A percentile compares a stretch with the other conserved stretches of the same genome.
These are phyloP conservation scores for Loxodonta africana DNA, from an alignment of 2,113 vertebrate genomes.

Conservation along the genomic window DNA sequence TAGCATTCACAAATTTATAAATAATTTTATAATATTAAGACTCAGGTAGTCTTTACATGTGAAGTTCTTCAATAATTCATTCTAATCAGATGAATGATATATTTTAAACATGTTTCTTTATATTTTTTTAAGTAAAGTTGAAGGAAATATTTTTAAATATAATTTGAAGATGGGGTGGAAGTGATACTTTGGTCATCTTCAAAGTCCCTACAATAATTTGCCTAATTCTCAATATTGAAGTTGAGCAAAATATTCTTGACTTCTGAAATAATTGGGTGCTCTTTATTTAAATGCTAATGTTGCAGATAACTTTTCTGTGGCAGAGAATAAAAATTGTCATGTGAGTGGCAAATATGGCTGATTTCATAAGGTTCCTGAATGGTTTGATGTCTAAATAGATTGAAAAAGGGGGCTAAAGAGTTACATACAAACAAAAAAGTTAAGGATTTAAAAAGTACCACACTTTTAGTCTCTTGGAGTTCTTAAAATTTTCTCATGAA, in stretches of 20 bases:
- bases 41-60: not conserved
- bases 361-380: constrained; percentile 15
- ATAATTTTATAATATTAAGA: not conserved
- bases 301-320: not conserved
- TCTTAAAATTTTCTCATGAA: not conserved
- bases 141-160: constrained; percentile 31
- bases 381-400: not conserved
- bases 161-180: not conserved
- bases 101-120: constrained; percentile 14
- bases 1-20: not conserved
- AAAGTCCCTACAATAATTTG: not conserved
- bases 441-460: not conserved
- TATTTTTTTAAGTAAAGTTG: constrained; percentile 43
- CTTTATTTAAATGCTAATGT: not conserved
- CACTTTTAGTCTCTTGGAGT: not conserved
- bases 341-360: not conserved
- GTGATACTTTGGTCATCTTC: not conserved
- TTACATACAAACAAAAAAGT: not conserved
- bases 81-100: not conserved
- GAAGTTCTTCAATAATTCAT: not conserved
- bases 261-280: not conserved
- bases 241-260: not conserved
- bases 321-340: not conserved
- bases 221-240: not conserved
- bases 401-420: not conserved